phyloP scores from a whole-genome alignment of 2,888 invertebrate genomes.

The Xestia c-nigrum region DNA sequence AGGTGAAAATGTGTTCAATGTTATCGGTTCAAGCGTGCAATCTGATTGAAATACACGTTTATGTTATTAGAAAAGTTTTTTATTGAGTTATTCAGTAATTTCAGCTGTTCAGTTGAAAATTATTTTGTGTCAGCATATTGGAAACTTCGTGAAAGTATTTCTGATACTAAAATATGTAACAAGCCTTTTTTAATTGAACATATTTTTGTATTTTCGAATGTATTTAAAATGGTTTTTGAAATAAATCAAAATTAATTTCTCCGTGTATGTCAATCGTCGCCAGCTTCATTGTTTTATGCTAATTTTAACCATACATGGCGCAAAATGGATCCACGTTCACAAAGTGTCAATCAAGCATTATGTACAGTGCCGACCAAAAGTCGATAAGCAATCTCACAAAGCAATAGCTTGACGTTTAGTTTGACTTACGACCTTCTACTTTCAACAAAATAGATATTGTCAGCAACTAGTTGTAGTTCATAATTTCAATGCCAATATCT shows the following conservation, averaged over 20 bases:
- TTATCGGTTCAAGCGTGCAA: conserved; percentile 48
- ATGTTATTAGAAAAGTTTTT: conserved; percentile 50
- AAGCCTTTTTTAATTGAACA: neutral
- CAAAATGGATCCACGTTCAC: too few species aligned
- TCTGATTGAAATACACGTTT: conserved; percentile 56
- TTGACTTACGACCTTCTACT: too few species aligned
- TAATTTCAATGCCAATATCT: too few species aligned
- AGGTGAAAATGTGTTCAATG: conserved; percentile 55
- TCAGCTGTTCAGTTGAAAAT: conserved; percentile 3
- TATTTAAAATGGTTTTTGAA: neutral
- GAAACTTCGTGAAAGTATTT: neutral
- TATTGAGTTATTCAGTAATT: conserved; percentile 21
- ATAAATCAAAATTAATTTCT: too few species aligned
- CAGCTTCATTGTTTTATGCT: too few species aligned
- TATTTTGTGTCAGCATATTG: conserved; percentile 5
- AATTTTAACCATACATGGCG: too few species aligned
- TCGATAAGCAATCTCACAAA: too few species aligned
- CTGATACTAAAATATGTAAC: neutral
- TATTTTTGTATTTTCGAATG: neutral
- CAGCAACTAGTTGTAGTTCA: too few species aligned
- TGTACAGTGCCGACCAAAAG: too few species aligned
- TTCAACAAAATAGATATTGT: too few species aligned
- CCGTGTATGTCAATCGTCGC: neutral
- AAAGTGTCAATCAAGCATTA: too few species aligned
- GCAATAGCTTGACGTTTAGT: too few species aligned